phyloP scores from a whole-genome alignment of 2,797 vertebrate species.

The Megalops cyprinoides region DNA sequence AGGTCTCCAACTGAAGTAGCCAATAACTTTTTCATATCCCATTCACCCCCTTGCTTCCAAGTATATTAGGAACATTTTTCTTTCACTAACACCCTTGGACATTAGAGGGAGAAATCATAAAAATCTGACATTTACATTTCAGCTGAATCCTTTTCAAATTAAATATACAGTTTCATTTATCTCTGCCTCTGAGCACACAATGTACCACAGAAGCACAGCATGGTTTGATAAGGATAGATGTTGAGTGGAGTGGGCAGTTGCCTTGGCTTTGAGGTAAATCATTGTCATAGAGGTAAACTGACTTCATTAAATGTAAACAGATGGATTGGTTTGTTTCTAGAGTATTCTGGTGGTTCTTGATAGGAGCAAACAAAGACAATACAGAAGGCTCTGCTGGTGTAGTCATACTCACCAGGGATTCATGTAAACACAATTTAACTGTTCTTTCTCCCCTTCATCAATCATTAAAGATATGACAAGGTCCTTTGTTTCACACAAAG shows the following conservation, averaged over 20 bases:
- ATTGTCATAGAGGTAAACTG: slow-evolving; percentile 53
- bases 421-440: slow-evolving; percentile 76
- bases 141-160: neutral
- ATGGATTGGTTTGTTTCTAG: slow-evolving; percentile 43
- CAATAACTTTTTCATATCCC: neutral
- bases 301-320: slow-evolving; percentile 49
- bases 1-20: neutral
- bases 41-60: slow-evolving; percentile 2
- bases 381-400: slow-evolving; percentile 38
- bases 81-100: neutral
- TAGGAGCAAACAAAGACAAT: slow-evolving; percentile 56
- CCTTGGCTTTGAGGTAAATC: slow-evolving; percentile 41
- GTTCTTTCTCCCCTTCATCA: slow-evolving; percentile 71
- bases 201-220: neutral
- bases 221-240: slow-evolving; percentile 31
- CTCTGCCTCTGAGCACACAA: neutral
- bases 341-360: slow-evolving; percentile 36
- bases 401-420: slow-evolving; percentile 55
- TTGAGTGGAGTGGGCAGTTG: slow-evolving; percentile 38
- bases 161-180: neutral
- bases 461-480: slow-evolving; percentile 74
- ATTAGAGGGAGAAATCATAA: neutral
- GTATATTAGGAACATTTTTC: slow-evolving; percentile 23
- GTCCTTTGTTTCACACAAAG: slow-evolving; percentile 72
- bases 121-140: slow-evolving; percentile 28